Conservation (phyloP, 1,140 invertebrate genomes). For the Drosophila ironensis region DNA sequence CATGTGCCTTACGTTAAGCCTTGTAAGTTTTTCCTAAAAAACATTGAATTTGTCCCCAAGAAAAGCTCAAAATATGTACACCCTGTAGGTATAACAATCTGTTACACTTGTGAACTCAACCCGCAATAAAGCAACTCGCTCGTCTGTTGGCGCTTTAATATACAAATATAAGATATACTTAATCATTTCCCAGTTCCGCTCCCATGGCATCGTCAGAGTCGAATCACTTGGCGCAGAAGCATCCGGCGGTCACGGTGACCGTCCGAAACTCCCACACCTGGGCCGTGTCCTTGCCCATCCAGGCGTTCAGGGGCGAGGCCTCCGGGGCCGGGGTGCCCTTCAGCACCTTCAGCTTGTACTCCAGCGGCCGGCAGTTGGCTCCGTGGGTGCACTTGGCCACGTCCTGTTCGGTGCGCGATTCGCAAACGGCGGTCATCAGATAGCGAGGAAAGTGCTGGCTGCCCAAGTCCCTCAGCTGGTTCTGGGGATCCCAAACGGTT, state of each 20-base stretch:
- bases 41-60: neutral
- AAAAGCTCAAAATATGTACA: neutral
- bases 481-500: constrained; percentile 27
- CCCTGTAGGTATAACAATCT: neutral
- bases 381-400: constrained; percentile 63
- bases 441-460: constrained; percentile 67
- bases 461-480: constrained; percentile 68
- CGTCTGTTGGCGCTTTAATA: constrained; percentile 45
- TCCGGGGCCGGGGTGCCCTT: constrained; percentile 9
- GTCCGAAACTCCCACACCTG: constrained; percentile 70
- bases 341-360: constrained; percentile 76
- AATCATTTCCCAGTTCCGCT: neutral
- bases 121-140: constrained; percentile 45
- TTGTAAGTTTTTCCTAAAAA: neutral
- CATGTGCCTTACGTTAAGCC: too few relatives aligned
- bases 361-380: constrained; percentile 67
- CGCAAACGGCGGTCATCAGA: constrained; percentile 71
- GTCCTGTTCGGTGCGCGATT: constrained; percentile 40
- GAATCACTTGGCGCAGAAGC: constrained; percentile 72
- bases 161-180: constrained; percentile 23
- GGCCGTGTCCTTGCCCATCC: constrained; percentile 43
- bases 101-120: neutral
- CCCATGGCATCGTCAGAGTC: neutral
- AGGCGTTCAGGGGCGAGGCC: constrained; percentile 20
- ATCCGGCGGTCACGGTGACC: constrained; percentile 73